Evolutionary conservation across 2,888 invertebrate genomes (phyloP), one percentile per base, ranked within the genome.

Genomic region (Cephus rjabovi): DNA sequence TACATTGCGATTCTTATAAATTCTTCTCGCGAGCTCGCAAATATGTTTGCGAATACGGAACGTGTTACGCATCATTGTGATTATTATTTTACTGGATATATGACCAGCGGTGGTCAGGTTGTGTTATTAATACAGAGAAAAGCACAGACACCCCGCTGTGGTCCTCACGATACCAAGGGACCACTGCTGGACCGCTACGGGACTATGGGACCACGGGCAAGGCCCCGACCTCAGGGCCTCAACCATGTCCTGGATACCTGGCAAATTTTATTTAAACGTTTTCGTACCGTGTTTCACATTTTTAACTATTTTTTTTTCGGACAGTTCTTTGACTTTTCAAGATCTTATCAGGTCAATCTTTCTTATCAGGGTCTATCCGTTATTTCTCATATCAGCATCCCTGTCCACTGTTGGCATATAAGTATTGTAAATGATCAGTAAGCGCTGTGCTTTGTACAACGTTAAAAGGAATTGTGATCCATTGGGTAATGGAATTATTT

Each of bases 101-200:
- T 82, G 81, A 85, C 83, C 82, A 80, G 76, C 78, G 77, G 80
- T 79, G 79, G 86, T 81, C 81, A 79, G 82, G 80, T 81, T 81
- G 81, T 84, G 83, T 86, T 87, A 87, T 87, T 87, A 87, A 87
- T 87, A 86, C 84, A 80, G 83, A 84, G 85, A 81, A 85, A 87
- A 87, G 85, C 84, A 86, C 80, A 81, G 87, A 83, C 86, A 84
- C 84, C 88, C 88, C 85, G 88, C 88, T 88, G 88, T 34, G 88
- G 85, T 86, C 87, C 87, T 87, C 87, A 86, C 87, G 87, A 87
- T 87, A 83, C 84, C 85, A 23, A 1, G 23, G 56, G 56, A 56
- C 56, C 56, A 23, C 23, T 56, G 9, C 56, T 3, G 56, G 56
- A 56, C 56, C 9, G 9, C 6, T 56, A 56, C 56, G 56, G 56